Conservation (phyloP, 1,140 invertebrate species). For the Epicauta chinensis region DNA sequence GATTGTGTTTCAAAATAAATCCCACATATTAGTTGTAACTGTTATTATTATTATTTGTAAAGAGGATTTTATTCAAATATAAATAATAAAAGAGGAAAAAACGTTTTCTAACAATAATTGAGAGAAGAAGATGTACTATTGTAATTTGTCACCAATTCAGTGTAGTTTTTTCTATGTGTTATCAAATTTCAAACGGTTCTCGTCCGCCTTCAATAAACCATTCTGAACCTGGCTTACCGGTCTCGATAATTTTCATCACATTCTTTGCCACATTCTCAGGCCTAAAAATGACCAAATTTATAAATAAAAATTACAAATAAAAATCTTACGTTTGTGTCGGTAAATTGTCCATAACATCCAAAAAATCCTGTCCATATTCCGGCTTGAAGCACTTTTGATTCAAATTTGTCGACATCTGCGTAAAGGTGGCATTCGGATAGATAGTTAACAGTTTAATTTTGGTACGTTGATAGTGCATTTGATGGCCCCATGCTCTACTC, state of each 20-base stretch:
- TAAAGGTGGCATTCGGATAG: conserved; percentile 19
- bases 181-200: conserved; percentile 17
- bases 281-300: not conserved
- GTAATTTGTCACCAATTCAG: no score
- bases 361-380: conserved; percentile 14
- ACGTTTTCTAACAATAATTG: no score
- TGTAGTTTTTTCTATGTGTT: no score
- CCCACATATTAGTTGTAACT: no score
- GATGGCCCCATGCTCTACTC: no score
- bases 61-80: no score
- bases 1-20: conserved; percentile 6
- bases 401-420: conserved; percentile 20
- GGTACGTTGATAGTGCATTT: no score
- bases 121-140: no score
- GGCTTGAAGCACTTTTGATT: conserved; percentile 12
- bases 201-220: conserved; percentile 25
- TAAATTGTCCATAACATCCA: not conserved
- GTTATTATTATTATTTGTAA: no score
- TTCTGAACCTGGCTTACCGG: conserved; percentile 17
- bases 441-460: no score
- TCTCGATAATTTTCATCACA: conserved; percentile 19
- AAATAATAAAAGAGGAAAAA: no score
- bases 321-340: not conserved
- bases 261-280: conserved; percentile 17
- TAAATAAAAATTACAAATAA: no score